Base-by-base conservation (phyloP, 1,140 invertebrate species). In the Drosophila novamexicana region DNA sequence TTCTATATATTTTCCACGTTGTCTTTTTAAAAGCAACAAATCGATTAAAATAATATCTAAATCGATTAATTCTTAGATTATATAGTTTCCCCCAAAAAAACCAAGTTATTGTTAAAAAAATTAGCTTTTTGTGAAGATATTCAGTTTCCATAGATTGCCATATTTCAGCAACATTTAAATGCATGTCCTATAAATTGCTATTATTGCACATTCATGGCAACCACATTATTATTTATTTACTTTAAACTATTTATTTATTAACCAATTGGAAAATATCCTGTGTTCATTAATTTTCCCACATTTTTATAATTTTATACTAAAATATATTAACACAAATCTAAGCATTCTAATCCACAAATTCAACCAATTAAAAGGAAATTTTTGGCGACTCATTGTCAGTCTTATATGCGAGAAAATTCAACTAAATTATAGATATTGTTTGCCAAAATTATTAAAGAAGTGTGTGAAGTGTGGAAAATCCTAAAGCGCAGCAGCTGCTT, bases 381-480 rank as follows among this genome's bases (percentile, higher is more conserved):
- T 76, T 56, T 7, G 7, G 18, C 12, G 32, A 47, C 12, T 52
- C 32, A 32, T 52, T 61, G 61, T 40, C 37, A 16, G n/a, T 16
- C 9, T 36, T 14, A 36, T 14, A 12, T 8, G 18, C 5, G 45
- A 44, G 14, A 32, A 71, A 71, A 58, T 9, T 39, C 45, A 64
- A 88, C 76, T 86, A 74, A 83, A 88, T 86, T 79, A 88, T 86
- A 67, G 73, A 63, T 74, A 88, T 82, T 88, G 72, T 88, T 83
- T 77, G 84, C 62, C 66, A 74, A 77, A 85, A 80, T 73, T 29
- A 44, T 53, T 57, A 66, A 66, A 86, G 76, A 86, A 84, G 80
- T 77, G 61, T 47, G 65, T 40, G 64, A n/a, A 18, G 52, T 61
- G 65, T 68, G 54, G 32, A 66, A 64, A 47, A 73, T 50, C 42